Conservation (phyloP, 2,888 invertebrate species). For the Zaprionus bogoriensis region DNA sequence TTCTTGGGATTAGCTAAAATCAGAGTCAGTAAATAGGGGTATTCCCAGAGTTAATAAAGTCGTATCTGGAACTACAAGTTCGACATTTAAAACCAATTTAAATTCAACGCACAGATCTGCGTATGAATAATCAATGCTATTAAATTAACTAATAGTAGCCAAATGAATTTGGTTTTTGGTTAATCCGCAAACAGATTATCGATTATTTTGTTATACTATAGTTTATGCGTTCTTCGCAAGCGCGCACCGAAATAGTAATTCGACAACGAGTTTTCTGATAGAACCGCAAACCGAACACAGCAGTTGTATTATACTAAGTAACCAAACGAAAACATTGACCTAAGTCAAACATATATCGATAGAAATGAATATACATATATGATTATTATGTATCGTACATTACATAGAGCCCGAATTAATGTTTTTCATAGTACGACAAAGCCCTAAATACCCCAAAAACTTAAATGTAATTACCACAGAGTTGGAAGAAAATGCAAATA, state of each 20-base stretch:
- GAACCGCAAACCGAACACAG: background rate
- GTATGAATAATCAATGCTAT: too few relatives aligned
- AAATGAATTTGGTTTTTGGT: background rate
- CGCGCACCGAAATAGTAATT: too few relatives aligned
- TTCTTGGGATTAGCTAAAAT: background rate
- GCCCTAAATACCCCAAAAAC: slow-evolving; percentile 8
- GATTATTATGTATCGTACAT: slow-evolving; percentile 13
- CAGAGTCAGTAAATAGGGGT: background rate
- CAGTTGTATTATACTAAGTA: background rate
- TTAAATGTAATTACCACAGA: slow-evolving; percentile 15
- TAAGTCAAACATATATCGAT: background rate
- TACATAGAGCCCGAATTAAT: slow-evolving; percentile 7
- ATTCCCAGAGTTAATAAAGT: background rate
- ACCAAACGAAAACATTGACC: background rate
- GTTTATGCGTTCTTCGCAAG: background rate
- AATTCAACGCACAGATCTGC: too few relatives aligned
- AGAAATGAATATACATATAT: slow-evolving; percentile 10
- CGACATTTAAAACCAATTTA: too few relatives aligned
- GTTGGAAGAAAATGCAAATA: slow-evolving; percentile 2
- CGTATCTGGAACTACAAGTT: too few relatives aligned
- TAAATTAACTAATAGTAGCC: slow-evolving; percentile 1
- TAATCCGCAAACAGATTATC: background rate
- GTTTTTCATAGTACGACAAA: slow-evolving; percentile 13
- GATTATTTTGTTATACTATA: background rate
- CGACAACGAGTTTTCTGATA: background rate